Percentiles rank a stretch among this genome's conserved stretches.
These are phyloP conservation scores for Thalassophryne amazonica DNA, from an alignment of 2,797 vertebrate genomes.

Conservation along the genomic window DNA sequence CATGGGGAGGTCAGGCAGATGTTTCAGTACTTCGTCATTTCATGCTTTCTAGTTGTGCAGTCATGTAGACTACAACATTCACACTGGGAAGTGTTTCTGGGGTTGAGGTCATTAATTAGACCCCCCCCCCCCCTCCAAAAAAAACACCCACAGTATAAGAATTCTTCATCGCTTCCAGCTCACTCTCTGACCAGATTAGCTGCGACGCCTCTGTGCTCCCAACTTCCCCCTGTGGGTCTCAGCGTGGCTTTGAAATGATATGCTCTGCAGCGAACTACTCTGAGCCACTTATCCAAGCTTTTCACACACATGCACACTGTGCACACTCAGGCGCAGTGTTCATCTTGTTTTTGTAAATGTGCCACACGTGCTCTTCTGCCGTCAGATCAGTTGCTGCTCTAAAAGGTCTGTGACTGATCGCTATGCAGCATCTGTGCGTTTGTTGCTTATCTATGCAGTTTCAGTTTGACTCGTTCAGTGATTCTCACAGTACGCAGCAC, in stretches of 20 bases:
- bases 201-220: conserved; percentile 71
- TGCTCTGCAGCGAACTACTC: conserved; percentile 70
- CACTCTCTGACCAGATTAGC: conserved; percentile 76
- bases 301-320: conserved; percentile 33
- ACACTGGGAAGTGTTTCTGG: conserved; percentile 41
- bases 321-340: conserved; percentile 9
- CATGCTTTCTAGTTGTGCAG: background rate
- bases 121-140: no score
- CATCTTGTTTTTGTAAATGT: no score
- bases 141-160: conserved; percentile 63
- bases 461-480: conserved; percentile 11
- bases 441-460: conserved; percentile 13
- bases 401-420: no score
- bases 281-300: conserved; percentile 66
- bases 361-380: no score
- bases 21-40: conserved; percentile 15
- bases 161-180: conserved; percentile 69
- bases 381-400: no score
- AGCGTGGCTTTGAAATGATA: conserved; percentile 75
- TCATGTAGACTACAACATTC: background rate
- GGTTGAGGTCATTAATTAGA: conserved; percentile 58
- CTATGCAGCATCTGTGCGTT: conserved; percentile 8
- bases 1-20: conserved; percentile 20
- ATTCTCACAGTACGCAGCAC: conserved; percentile 21
- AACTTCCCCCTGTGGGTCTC: conserved; percentile 72